Base-by-base conservation (phyloP, 2,797 vertebrate genomes). In the Agapornis canus region DNA sequence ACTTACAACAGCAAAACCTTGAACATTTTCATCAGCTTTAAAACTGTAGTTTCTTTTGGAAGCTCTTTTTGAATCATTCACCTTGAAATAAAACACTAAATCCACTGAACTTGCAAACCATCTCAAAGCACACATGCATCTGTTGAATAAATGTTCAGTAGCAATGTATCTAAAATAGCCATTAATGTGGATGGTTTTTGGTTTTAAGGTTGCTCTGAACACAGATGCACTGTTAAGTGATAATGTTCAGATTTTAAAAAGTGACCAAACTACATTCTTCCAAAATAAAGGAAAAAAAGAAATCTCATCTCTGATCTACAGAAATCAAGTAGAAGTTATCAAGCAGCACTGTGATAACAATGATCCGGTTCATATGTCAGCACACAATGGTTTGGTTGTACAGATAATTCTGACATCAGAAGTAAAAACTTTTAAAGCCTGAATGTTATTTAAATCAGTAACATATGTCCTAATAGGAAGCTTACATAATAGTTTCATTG, bases 361-460 rank as follows among this genome's bases (percentile, higher is more conserved):
- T 2, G 8, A 90, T 71, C 83, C 2, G 1, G 77, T 73, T 40
- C 17, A 40, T 56, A 78, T 60, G 78, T 87, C 65, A 49, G 64
- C 43, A 65, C 45, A 94, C 81, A 89, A 87, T 75, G 81, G 63
- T 82, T 90, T 89, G 52, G 75, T 92, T 93, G 90, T 92, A 85
- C 51, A 82, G 81, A 94, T 68, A 86, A 94, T 89, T 89, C 89
- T 87, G 86, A 92, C 71, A 94, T 89, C 64, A 78, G 83, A 95
- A 92, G 86, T 68, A 89, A 93, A 95, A 93, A n/a, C 60, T 60
- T 89, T 71, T 29, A 80, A 95, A 93, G 81, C 45, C 61, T 61
- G 60, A 45, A 93, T 60, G 71, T 89, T 82, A 68, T 70, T 96
- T 85, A 92, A 92, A 97, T 94, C 82, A 95, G 82, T 89, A 94